Base-by-base conservation (phyloP, 2,888 invertebrate species). In the Pasiphila rectangulata region DNA sequence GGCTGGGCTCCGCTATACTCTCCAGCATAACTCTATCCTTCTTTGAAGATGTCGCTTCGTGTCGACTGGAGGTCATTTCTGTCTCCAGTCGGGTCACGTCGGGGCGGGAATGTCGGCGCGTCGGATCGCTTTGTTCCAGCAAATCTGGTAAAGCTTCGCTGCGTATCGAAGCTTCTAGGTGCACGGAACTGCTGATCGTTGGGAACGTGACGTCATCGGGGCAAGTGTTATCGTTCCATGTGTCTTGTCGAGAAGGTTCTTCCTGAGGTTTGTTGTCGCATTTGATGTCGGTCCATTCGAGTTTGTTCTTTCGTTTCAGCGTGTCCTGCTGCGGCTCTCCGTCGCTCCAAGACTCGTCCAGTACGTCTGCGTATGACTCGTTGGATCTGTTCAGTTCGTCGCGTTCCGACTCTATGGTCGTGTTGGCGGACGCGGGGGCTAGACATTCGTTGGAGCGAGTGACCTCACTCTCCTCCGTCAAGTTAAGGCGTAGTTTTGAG, bases 131-230 rank as follows among this genome's bases (percentile, higher is more conserved):
- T 42, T 81, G 85, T 46, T 88, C 90, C 0, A 89, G 61, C 2
- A 90, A 50, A 51, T 90, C 89, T 0, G 89, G 89, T 0, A 90
- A 56, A 2, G 79, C 75, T 57, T 93, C 92, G 60, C 92, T 92
- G 43, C 90, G 90, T 48, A 94, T 91, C 0, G 95, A 94, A 0
- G 92, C 90, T 1, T 93, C 90, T 63, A 93, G 84, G 0, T 94
- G 95, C 0, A 92, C 92, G 21, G 94, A 93, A 20, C 94, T 92
- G 57, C 95, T 95, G 42, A 95, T 92, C 37, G 94, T 95, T 0
- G 95, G 95, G 73, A 95, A 95, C 0, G 95, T 94, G 20, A 94
- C 88, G 69, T 95, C 94, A 71, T 94, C 94, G 0, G 94, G 94
- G 39, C 93, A 93, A 0, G 93, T 92, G 72, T 94, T 93, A 43